Conservation (phyloP, 1,140 invertebrate genomes). For the Atta cephalotes region DNA sequence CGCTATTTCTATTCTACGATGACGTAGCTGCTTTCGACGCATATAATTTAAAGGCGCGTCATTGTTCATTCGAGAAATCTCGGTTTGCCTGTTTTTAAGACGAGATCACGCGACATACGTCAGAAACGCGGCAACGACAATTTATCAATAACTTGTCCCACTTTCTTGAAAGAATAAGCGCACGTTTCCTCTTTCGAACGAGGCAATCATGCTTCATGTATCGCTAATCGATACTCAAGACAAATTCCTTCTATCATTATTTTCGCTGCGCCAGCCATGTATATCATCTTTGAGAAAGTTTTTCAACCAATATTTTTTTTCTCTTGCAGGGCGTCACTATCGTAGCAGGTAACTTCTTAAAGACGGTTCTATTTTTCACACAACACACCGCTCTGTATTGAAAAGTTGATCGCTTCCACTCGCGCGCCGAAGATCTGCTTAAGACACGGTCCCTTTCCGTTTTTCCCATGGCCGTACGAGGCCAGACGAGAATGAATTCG, state of each 20-base stretch:
- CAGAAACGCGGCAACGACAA: background rate
- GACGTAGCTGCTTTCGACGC: background rate
- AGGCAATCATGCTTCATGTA: conserved; percentile 2
- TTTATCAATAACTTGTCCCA: conserved; percentile 61
- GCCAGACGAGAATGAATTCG: background rate
- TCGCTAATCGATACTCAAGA: conserved; percentile 54
- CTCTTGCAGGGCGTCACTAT: conserved; percentile 8
- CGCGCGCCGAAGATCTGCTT: background rate
- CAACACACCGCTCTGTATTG: background rate
- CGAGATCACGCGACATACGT: background rate
- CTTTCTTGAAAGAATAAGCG: conserved; percentile 41
- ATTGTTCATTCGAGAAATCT: background rate
- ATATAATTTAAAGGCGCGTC: background rate
- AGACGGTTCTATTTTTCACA: conserved; percentile 4
- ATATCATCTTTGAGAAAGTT: background rate
- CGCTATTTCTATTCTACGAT: background rate
- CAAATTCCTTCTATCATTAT: conserved; percentile 39
- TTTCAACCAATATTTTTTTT: background rate
- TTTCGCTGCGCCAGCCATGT: background rate
- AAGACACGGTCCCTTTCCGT: background rate
- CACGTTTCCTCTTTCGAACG: conserved; percentile 28
- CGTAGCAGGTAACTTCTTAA: background rate
- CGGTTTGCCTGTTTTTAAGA: background rate
- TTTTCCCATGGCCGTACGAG: background rate
- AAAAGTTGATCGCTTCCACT: conserved; percentile 16